Evolutionary conservation across 2,888 invertebrate species (phyloP), one percentile per base, ranked within the genome.

Genomic region (Nymphalis polychloros): DNA sequence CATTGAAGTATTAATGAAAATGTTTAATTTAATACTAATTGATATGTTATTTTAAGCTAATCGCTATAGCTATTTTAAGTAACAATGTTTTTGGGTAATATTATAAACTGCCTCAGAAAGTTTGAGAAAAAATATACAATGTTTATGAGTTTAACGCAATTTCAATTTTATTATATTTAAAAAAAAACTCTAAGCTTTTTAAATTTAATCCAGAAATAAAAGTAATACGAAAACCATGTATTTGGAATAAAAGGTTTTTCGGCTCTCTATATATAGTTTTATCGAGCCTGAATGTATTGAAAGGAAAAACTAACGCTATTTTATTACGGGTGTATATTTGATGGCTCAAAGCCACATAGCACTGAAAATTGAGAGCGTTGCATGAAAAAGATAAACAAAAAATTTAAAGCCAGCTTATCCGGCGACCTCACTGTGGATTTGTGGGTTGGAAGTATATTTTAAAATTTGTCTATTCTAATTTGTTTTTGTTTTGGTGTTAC

Each of bases 321-420:
- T 55, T 23, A 59, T 49, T 64, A 49, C 57, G 53, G 41, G n/a
- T 53, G 53, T 41, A 47, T 13, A 4, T 20, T 66, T 16, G 46
- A 60, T 19, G 19, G 10, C 10, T 52, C 20, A n/a, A 70, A 68
- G 59, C 62, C 70, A 46, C 68, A 23, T 13, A 68, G 64, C 47
- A 59, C 64, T 48, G 27, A 55, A 31, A 55, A 23, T 52, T 20
- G 49, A 31, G 50, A 61, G 52, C 50, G 53, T 61, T 59, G 68
- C 59, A 68, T 64, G 62, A 61, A 64, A 70, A 70, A 70, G 64
- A 70, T 68, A 70, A 70, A 70, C 70, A 70, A 70, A 66, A 70
- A 68, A 59, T 46, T 63, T 70, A 55, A 65, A 70, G 64, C 64
- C 62, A 49, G 70, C 68, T 70, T 55, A 70, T 62, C 70, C 60